Percentiles rank a stretch among this genome's conserved stretches.
Conservation (phyloP, 2,113 vertebrate species). For the Zosterops lateralis region DNA sequence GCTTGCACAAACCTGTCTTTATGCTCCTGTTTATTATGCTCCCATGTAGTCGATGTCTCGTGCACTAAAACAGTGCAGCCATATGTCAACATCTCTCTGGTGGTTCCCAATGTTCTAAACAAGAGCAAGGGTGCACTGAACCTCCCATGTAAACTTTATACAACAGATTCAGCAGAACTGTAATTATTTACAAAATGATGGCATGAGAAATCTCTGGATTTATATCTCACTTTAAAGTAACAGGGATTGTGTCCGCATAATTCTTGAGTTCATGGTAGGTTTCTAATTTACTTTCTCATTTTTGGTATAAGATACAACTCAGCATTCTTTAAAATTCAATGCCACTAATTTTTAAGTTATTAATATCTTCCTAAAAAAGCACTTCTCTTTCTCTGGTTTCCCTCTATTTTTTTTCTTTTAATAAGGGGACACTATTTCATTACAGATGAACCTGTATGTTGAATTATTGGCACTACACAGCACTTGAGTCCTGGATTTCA, state of each 20-base stretch:
- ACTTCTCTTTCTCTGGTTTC: neutral
- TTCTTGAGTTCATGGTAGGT: conserved; percentile 69
- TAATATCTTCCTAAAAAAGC: neutral
- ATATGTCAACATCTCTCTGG: conserved; percentile 99
- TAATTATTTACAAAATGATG: conserved; percentile 99
- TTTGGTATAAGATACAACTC: conserved; percentile 62
- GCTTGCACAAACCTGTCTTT: conserved; percentile 95
- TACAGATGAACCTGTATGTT: neutral
- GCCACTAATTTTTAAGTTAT: neutral
- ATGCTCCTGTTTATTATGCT: conserved; percentile 99
- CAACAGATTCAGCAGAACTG: conserved; percentile 97
- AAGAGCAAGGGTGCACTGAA: conserved; percentile 98
- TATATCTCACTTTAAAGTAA: conserved; percentile 81
- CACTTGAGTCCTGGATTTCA: neutral
- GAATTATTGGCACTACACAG: neutral
- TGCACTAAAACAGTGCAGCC: conserved; percentile 89
- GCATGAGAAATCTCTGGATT: conserved; percentile 90
- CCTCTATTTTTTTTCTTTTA: neutral
- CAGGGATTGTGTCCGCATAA: conserved; percentile 76
- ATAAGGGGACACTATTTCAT: neutral
- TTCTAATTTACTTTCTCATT: conserved; percentile 72
- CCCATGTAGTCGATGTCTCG: conserved; percentile 90
- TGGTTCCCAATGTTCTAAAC: conserved; percentile 97
- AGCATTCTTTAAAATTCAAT: neutral
- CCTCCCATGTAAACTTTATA: conserved; percentile 99